Conservation (phyloP, 2,888 invertebrate genomes). For the Drosophila rellima region DNA sequence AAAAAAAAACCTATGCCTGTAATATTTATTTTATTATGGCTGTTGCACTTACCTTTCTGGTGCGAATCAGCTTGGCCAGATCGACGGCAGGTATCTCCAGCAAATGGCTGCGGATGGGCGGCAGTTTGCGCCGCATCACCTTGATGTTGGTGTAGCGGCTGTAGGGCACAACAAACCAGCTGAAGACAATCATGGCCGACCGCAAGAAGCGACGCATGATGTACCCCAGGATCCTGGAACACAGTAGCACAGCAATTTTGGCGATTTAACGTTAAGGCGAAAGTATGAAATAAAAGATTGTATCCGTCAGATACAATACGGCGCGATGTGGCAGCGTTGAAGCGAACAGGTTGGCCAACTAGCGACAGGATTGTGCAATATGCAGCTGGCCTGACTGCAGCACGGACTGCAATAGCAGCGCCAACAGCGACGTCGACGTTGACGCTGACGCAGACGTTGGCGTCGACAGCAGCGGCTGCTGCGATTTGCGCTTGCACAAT, state of each 20-base stretch:
- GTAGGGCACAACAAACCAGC: constrained; percentile 87
- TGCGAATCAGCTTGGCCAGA: constrained; percentile 90
- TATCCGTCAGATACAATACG: constrained; percentile 46
- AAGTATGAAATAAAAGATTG: constrained; percentile 31
- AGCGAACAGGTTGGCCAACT: constrained; percentile 70
- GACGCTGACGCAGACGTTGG: constrained; percentile 2
- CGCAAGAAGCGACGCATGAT: constrained; percentile 88
- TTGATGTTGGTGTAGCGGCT: constrained; percentile 86
- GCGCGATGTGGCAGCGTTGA: constrained; percentile 3
- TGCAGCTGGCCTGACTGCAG: constrained; percentile 57
- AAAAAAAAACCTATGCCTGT: neutral
- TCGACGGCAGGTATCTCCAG: constrained; percentile 90
- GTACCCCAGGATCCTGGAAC: constrained; percentile 88
- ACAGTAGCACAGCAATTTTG: constrained; percentile 86
- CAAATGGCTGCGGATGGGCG: constrained; percentile 89
- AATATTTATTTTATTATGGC: neutral
- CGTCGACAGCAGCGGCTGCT: constrained; percentile 42
- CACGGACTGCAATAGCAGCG: constrained; percentile 48
- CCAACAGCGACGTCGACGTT: constrained; percentile 22
- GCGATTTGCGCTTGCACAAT: constrained; percentile 70
- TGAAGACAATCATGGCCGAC: constrained; percentile 88
- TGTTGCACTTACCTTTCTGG: constrained; percentile 87
- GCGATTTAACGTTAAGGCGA: constrained; percentile 71
- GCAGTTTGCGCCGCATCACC: constrained; percentile 88
- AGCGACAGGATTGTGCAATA: constrained; percentile 79